Evolutionary conservation across 2,888 invertebrate species (phyloP).

Genomic region (Trimorus sp.): DNA sequence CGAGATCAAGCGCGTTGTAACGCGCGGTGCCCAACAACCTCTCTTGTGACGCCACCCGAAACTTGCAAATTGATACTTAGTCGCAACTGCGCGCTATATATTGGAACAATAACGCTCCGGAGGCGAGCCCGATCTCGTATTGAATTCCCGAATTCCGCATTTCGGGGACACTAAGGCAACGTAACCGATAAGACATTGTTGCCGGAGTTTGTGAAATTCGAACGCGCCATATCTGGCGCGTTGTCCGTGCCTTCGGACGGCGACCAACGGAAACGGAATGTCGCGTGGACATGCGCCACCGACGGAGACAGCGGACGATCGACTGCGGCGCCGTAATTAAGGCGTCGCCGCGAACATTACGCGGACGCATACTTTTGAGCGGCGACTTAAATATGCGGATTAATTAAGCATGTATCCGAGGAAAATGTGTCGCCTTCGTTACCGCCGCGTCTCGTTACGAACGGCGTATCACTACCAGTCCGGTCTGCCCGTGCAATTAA

Average conservation of each 20-base stretch:
- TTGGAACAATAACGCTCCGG: constrained; percentile 50
- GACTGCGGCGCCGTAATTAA: constrained; percentile 48
- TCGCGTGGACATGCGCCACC: neutral
- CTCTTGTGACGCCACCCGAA: constrained; percentile 41
- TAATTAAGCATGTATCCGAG: constrained; percentile 53
- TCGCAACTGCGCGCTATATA: constrained; percentile 21
- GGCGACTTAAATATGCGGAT: constrained; percentile 48
- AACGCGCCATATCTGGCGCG: constrained; percentile 37
- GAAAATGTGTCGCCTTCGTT: constrained; percentile 50
- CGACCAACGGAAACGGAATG: constrained; percentile 8
- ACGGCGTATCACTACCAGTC: constrained; percentile 32
- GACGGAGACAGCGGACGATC: constrained; percentile 30
- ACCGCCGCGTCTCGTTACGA: constrained; percentile 36
- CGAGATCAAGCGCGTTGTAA: constrained; percentile 27
- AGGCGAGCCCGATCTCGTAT: constrained; percentile 45
- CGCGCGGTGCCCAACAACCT: constrained; percentile 37
- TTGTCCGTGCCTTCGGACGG: constrained; percentile 32
- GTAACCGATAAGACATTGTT: constrained; percentile 67
- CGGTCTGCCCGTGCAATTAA: constrained; percentile 36
- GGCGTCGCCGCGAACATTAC: constrained; percentile 37
- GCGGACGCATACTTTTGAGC: constrained; percentile 35
- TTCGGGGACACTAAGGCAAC: constrained; percentile 47
- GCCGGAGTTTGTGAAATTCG: constrained; percentile 43
- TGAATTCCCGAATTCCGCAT: constrained; percentile 57
- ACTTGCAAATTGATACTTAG: constrained; percentile 60